Base-by-base conservation (phyloP, 2,113 vertebrate genomes). In the Irena cyanogastra region DNA sequence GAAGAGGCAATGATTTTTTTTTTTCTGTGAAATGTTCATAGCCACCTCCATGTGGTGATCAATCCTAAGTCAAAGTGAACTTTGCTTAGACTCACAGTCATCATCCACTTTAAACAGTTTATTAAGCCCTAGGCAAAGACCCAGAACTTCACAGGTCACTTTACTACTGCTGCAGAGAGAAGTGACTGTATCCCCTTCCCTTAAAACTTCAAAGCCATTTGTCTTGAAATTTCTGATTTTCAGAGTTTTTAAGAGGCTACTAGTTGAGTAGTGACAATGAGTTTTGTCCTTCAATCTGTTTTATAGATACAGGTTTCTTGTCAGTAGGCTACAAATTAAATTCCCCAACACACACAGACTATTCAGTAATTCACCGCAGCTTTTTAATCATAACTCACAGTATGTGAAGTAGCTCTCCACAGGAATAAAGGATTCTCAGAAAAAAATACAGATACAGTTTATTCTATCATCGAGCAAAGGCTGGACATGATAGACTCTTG, bases 311-410 rank as follows among this genome's bases (percentile, higher is more conserved):
- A 47, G 68, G 41, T 42, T 87, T 87, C 63, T 86, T 88, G 93
- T 88, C 85, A 74, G 71, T 93, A 94, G 71, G 92, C 41, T 91
- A 77, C 68, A 88, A 95, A 90, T 94, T 96, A 93, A 95, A 96
- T 85, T 96, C 60, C 66, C 35, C 68, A 77, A 52, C 79, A 85
- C 91, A 89, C 11, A 69, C 16, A 59, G 90, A 26, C 54, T 89
- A 39, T 74, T 84, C 83, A 80, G 87, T 84, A 87, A 87, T 94
- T 94, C 72, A 82, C 54, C 61, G 39, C 77, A 82, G 94, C 84
- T 94, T 96, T 95, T 96, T 95, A 95, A 96, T 96, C 95, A 94
- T 96, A 91, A 94, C 71, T 95, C 92, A 91, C 94, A 94, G 94
- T 94, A 83, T 94, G 94, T 83, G 96, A 86, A 96, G 70, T 54